Percentiles rank a stretch among this genome's conserved stretches.
Conservation (phyloP, 2,888 invertebrate genomes). For the Melanchra persicariae region DNA sequence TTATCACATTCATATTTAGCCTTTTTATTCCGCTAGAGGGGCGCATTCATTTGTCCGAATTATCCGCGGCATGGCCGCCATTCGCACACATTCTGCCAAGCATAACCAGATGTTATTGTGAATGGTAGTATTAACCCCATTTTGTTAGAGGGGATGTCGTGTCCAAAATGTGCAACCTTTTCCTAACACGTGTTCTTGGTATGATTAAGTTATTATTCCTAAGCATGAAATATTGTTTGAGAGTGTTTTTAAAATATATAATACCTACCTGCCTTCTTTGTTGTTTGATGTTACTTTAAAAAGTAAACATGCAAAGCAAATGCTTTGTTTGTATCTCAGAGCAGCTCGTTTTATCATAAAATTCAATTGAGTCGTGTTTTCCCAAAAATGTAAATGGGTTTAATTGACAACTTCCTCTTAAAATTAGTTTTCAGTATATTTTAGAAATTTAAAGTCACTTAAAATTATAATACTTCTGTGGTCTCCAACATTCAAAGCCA, state of each 20-base stretch:
- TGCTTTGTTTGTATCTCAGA: too few species aligned
- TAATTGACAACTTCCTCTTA: background rate
- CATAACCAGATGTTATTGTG: slow-evolving; percentile 57
- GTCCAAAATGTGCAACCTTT: slow-evolving; percentile 23
- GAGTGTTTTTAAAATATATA: background rate
- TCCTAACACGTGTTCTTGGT: background rate
- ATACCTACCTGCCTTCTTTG: background rate
- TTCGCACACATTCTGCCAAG: slow-evolving; percentile 52
- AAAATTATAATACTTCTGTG: background rate
- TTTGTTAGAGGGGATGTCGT: slow-evolving; percentile 24
- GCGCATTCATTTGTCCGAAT: slow-evolving; percentile 66
- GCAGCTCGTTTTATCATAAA: too few species aligned
- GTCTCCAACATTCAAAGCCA: background rate
- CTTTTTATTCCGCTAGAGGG: slow-evolving; percentile 55
- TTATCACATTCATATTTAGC: slow-evolving; percentile 46
- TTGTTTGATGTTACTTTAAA: too few species aligned
- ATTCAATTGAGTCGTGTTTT: too few species aligned
- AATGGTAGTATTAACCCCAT: slow-evolving; percentile 47
- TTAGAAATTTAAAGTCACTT: background rate
- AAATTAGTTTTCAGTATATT: background rate
- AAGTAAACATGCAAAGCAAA: background rate
- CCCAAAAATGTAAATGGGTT: background rate
- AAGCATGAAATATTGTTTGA: background rate
- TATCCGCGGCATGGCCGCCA: slow-evolving; percentile 59
- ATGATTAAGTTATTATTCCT: background rate